Base-by-base conservation (phyloP, 2,888 invertebrate species). In the Drosophila rellima region DNA sequence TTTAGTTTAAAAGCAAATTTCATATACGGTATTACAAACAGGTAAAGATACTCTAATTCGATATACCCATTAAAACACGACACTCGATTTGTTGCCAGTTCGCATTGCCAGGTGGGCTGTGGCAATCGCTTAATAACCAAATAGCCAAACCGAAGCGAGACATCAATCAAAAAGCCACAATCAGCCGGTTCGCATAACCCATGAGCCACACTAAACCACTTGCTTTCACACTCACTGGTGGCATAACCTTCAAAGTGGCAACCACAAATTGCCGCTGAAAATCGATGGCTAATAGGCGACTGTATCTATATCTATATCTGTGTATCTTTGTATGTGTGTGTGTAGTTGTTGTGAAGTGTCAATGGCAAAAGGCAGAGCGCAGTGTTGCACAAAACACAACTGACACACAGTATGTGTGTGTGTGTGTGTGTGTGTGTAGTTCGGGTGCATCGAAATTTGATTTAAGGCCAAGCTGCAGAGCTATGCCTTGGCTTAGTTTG, bases 281-380 rank as follows among this genome's bases (percentile, higher is more conserved):
- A 83, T 86, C 88, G 86, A 86, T 88, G 75, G 78, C 83, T 82
- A 86, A 86, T 88, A 80, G 83, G 72, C 72, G 61, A 66, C 52
- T 62, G 40, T 57, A 51, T 70, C 33, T 70, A 6, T 52, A 4
- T 61, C 48, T 50, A 26, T 33, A 4, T 13, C 4, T 33, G 33
- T 33, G 31, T 66, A 26, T 51, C 33, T 45, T 31, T 31, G 29
- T 44, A 3, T 57, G 60, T 61, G 61, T 69, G n/a, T n/a, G n/a
- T n/a, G n/a, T 74, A 40, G 78, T 62, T 73, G 61, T 69, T 62
- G 66, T 74, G 80, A 82, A 70, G 83, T 88, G 88, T 88, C 82
- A 88, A 79, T 79, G 66, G 78, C 66, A 69, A 82, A 85, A 82
- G 72, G 57, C 79, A 78, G 69, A 73, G 69, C 47, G 64, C 45